phyloP scores from a whole-genome alignment of 2,888 invertebrate genomes.

The Micoletzkya japonica region DNA sequence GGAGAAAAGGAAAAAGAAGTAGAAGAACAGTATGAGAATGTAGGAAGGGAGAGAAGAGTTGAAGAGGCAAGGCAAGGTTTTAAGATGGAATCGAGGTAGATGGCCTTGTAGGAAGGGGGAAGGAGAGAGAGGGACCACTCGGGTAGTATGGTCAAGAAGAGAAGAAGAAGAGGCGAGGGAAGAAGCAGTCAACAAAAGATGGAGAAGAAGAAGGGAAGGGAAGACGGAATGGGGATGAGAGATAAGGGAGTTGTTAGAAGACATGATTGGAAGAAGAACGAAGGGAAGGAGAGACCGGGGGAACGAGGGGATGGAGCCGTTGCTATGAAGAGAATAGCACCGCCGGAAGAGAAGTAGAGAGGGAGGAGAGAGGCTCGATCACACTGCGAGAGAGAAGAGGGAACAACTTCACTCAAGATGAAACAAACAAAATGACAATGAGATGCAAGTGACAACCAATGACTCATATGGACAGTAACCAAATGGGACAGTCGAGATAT shows the following conservation, averaged over 20 bases:
- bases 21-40: background rate
- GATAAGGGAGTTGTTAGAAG: background rate
- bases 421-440: background rate
- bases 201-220: background rate
- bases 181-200: too few relatives aligned
- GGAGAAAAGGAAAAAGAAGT: background rate
- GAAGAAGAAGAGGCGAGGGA: too few relatives aligned
- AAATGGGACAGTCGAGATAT: background rate
- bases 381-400: background rate
- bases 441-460: background rate
- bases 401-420: background rate
- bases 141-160: too few relatives aligned
- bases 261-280: too few relatives aligned
- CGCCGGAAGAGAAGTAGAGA: background rate
- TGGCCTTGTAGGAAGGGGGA: too few relatives aligned
- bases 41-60: constrained; percentile 1
- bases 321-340: background rate
- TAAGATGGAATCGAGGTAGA: too few relatives aligned
- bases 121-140: too few relatives aligned
- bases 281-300: background rate
- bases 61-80: background rate
- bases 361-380: constrained; percentile 2
- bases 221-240: background rate
- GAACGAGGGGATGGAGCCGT: background rate
- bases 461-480: background rate